These are phyloP conservation scores for Barnardius zonarius DNA, from an alignment of 2,113 vertebrate genomes.

Conservation along the genomic window DNA sequence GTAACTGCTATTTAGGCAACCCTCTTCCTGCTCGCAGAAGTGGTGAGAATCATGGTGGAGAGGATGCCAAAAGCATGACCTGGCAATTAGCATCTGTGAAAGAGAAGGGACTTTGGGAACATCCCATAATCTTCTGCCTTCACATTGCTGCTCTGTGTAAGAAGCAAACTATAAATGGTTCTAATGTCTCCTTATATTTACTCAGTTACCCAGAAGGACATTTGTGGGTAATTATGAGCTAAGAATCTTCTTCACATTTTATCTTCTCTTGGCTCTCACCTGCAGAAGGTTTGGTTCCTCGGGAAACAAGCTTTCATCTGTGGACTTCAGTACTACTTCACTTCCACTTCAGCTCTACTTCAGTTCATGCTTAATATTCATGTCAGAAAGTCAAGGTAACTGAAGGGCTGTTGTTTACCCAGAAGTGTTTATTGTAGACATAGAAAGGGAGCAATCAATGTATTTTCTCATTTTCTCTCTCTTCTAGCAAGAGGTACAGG, in stretches of 20 bases:
- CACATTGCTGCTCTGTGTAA: not conserved
- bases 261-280: not conserved
- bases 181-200: not conserved
- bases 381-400: not conserved
- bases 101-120: not conserved
- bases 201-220: not conserved
- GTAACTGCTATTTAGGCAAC: not conserved
- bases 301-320: not conserved
- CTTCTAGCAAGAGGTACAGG: not conserved
- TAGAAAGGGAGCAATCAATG: not conserved
- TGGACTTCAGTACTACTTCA: not conserved
- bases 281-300: not conserved
- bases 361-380: not conserved
- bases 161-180: not conserved
- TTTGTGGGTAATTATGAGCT: not conserved
- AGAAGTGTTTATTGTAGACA: not conserved
- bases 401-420: not conserved
- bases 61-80: not conserved
- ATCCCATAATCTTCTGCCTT: not conserved
- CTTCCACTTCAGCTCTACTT: not conserved
- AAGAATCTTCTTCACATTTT: not conserved
- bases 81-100: not conserved
- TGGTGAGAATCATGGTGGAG: not conserved
- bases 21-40: not conserved
- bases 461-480: not conserved